Percentiles rank a stretch among this genome's conserved stretches.
phyloP scores from a whole-genome alignment of 2,113 vertebrate genomes.

The Hippopotamus amphibius region DNA sequence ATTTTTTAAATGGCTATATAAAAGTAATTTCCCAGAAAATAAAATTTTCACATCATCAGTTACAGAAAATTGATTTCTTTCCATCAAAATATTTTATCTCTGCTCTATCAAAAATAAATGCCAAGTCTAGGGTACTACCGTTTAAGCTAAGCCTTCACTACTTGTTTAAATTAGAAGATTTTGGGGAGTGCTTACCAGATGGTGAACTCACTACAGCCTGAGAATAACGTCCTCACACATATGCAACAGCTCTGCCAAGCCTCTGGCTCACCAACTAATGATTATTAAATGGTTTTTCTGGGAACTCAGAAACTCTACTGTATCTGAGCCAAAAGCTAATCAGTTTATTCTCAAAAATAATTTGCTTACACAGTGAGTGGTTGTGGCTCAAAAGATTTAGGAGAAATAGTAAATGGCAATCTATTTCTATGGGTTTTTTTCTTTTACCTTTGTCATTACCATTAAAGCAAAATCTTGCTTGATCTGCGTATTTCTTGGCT shows the following conservation, averaged over 20 bases:
- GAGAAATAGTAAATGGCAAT: neutral
- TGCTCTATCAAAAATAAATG: slow-evolving; percentile 78
- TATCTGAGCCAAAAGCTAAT: slow-evolving; percentile 5
- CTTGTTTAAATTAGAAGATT: slow-evolving; percentile 48
- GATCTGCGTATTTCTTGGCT: neutral
- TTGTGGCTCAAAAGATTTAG: slow-evolving; percentile 51
- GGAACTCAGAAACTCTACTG: slow-evolving; percentile 12
- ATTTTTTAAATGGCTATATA: slow-evolving; percentile 70
- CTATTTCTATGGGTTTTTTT: neutral
- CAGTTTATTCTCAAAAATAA: slow-evolving; percentile 46
- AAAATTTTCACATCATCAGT: slow-evolving; percentile 80
- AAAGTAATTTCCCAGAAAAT: slow-evolving; percentile 76
- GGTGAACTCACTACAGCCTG: neutral
- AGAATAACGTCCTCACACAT: slow-evolving; percentile 9
- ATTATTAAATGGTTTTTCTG: slow-evolving; percentile 31
- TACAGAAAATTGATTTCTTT: slow-evolving; percentile 78
- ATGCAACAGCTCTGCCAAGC: slow-evolving; percentile 8
- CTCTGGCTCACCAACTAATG: slow-evolving; percentile 18
- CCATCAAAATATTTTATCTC: slow-evolving; percentile 81
- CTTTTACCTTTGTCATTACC: neutral
- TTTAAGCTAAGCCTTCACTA: slow-evolving; percentile 47
- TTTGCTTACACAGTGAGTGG: neutral
- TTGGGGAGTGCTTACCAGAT: neutral
- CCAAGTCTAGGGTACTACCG: slow-evolving; percentile 44
- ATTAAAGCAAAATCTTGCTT: neutral